These are phyloP conservation scores for Mayetiola destructor DNA, from an alignment of 2,888 invertebrate species.

Conservation along the genomic window DNA sequence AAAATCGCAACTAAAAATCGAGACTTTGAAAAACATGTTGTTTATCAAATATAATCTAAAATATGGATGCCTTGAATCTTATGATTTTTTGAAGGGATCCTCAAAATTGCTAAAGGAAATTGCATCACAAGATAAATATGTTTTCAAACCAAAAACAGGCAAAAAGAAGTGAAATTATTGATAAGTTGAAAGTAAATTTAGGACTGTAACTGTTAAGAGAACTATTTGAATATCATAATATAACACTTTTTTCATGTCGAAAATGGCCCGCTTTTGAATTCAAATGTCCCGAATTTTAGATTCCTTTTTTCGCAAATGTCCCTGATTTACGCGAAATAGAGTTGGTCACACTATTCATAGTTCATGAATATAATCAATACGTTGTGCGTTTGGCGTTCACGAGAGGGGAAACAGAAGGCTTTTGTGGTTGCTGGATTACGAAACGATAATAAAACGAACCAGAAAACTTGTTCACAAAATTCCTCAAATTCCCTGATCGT, in stretches of 20 bases:
- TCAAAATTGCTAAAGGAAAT: constrained; percentile 4
- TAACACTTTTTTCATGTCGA: background rate
- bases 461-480: no score
- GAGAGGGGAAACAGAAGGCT: no score
- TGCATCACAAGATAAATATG: constrained; percentile 4
- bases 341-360: background rate
- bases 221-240: background rate
- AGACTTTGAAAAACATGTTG: constrained; percentile 1
- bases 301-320: background rate
- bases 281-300: background rate
- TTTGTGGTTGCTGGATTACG: no score
- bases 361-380: no score
- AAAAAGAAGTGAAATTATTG: background rate
- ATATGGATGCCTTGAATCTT: background rate
- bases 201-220: background rate
- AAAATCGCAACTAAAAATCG: constrained; percentile 1
- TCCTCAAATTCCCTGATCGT: no score
- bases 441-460: no score
- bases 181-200: background rate
- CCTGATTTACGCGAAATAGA: background rate
- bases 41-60: background rate
- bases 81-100: background rate
- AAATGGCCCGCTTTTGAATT: background rate
- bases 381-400: no score
- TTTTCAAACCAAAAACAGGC: background rate